Percentiles rank a stretch among this genome's conserved stretches.
These are phyloP conservation scores for Cladopsammia gracilis DNA, from an alignment of 64 coral and sea anemone species.

Conservation along the genomic window DNA sequence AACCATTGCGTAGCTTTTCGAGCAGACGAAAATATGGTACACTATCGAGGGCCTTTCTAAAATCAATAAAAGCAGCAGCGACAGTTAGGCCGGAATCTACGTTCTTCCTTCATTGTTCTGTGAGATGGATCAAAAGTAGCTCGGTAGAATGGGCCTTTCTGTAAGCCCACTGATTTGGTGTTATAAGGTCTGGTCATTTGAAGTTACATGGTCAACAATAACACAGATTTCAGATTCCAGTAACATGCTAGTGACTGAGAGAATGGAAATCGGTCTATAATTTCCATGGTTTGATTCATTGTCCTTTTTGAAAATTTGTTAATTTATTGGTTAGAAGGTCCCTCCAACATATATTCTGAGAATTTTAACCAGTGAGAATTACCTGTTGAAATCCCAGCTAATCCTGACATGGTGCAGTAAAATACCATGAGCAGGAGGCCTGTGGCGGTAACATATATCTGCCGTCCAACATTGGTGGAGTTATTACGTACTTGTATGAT, in stretches of 20 bases:
- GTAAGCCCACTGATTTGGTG: not conserved
- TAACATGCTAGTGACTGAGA: not conserved
- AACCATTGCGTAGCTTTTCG: not conserved
- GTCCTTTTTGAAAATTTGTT: no score
- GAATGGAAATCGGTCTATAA: not conserved
- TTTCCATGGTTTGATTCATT: not conserved
- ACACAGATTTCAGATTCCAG: not conserved
- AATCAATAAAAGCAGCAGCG: not conserved
- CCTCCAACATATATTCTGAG: no score
- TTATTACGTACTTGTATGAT: slow-evolving; percentile 37
- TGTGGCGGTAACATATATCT: slow-evolving; percentile 76
- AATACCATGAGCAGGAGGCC: slow-evolving; percentile 81
- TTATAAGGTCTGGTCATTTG: not conserved
- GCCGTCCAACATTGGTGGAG: not conserved
- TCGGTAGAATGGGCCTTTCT: no score
- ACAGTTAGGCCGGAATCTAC: not conserved
- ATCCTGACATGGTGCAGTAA: slow-evolving; percentile 89
- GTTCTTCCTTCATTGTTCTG: no score
- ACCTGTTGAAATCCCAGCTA: slow-evolving; percentile 95
- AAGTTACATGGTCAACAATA: not conserved
- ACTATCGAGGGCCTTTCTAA: not conserved
- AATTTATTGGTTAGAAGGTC: no score
- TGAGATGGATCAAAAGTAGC: no score
- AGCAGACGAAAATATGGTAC: not conserved
- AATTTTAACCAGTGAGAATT: not conserved